Evolutionary conservation across 2,113 vertebrate species (phyloP).

Genomic region (Anguilla rostrata): DNA sequence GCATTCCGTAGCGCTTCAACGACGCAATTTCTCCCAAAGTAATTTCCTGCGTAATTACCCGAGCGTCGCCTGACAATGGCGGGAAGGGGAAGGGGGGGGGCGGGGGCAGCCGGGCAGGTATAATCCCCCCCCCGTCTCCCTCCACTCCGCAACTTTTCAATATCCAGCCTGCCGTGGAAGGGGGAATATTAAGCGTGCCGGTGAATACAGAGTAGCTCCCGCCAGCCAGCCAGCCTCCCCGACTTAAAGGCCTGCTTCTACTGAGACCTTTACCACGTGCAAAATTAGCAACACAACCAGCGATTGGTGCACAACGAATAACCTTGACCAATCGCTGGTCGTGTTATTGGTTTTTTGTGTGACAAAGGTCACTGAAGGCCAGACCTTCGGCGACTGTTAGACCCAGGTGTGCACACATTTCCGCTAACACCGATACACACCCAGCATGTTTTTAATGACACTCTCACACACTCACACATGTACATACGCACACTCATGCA

Average conservation of each 20-base stretch:
- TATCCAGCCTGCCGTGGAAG: constrained; percentile 54
- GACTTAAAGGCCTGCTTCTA: neutral
- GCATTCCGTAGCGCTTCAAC: neutral
- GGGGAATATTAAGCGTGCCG: constrained; percentile 62
- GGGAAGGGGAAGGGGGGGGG: constrained; percentile 50
- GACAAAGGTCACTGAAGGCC: too few relatives aligned
- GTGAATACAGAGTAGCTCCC: constrained; percentile 44
- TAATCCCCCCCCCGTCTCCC: constrained; percentile 61
- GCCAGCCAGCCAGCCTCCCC: neutral
- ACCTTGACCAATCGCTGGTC: too few relatives aligned
- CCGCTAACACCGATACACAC: too few relatives aligned
- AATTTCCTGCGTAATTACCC: constrained; percentile 72
- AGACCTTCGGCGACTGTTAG: too few relatives aligned
- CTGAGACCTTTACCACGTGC: neutral
- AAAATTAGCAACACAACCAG: neutral
- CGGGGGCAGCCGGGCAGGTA: constrained; percentile 67
- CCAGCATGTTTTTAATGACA: neutral
- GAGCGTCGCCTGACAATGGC: constrained; percentile 64
- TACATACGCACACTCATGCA: too few relatives aligned
- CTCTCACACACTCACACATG: neutral
- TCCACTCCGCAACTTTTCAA: constrained; percentile 65
- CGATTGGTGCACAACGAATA: too few relatives aligned
- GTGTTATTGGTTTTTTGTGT: too few relatives aligned
- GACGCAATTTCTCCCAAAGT: constrained; percentile 61
- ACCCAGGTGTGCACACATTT: too few relatives aligned